Conservation (phyloP, 1,140 invertebrate species). For the Drosophila repleta region DNA sequence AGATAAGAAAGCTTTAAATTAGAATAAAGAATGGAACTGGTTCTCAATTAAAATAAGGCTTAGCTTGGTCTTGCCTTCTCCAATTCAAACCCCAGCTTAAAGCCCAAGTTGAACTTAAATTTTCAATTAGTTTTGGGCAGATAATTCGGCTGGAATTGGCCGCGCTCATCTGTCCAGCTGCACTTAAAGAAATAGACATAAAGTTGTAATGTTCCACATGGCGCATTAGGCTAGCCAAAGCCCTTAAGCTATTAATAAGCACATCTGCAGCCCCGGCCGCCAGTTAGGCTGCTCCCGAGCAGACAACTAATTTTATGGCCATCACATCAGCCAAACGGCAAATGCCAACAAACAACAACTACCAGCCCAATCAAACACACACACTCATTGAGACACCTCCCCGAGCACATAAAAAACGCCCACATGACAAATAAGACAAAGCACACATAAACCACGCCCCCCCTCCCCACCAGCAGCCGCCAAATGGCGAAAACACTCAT, state of each 20-base stretch:
- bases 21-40: no score
- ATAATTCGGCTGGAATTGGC: background rate
- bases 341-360: constrained; percentile 61
- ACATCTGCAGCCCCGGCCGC: constrained; percentile 29
- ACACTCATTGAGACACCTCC: constrained; percentile 35
- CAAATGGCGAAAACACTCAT: constrained; percentile 44
- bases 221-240: constrained; percentile 33
- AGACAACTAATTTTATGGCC: constrained; percentile 69
- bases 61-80: no score
- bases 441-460: constrained; percentile 69
- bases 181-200: constrained; percentile 26
- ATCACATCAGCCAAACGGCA: constrained; percentile 55
- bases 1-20: no score
- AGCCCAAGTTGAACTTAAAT: no score
- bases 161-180: constrained; percentile 1
- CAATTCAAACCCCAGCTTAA: no score
- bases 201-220: constrained; percentile 31
- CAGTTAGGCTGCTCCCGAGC: constrained; percentile 6
- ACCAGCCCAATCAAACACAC: constrained; percentile 68
- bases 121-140: no score
- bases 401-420: constrained; percentile 58
- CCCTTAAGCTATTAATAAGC: constrained; percentile 70
- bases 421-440: constrained; percentile 76
- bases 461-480: background rate
- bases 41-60: no score